A percentile compares a stretch with the other conserved stretches of the same genome.
Conservation (phyloP, 2,797 vertebrate genomes). For the Onychomys leucogaster region DNA sequence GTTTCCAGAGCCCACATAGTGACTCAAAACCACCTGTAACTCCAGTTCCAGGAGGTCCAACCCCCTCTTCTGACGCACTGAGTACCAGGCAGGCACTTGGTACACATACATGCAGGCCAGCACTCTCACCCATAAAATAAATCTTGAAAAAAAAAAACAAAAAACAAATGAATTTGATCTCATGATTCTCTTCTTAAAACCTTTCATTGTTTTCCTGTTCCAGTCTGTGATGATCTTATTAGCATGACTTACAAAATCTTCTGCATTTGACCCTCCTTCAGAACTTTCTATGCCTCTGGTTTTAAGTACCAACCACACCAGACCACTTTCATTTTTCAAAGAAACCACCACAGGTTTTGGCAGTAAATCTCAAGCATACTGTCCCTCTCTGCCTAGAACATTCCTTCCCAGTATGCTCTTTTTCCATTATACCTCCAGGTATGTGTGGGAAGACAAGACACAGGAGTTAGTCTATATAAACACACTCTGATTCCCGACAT, state of each 20-base stretch:
- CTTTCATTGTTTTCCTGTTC: neutral
- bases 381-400: neutral
- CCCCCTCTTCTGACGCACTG: neutral
- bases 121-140: neutral
- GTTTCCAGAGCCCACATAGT: neutral
- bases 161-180: neutral
- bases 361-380: neutral
- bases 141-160: neutral
- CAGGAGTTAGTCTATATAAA: neutral
- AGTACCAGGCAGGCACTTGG: neutral
- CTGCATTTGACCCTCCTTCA: neutral
- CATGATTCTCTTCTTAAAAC: neutral
- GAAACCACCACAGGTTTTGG: neutral
- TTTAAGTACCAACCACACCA: neutral
- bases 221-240: neutral
- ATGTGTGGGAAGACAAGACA: neutral
- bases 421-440: neutral
- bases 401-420: neutral
- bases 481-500: neutral
- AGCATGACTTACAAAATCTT: neutral
- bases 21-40: neutral
- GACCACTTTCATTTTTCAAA: neutral
- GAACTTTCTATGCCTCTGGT: rapidly evolving
- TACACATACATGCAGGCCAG: neutral
- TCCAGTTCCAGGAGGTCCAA: neutral